Conservation (phyloP, 2,113 vertebrate genomes). For the Erythrocebus patas region DNA sequence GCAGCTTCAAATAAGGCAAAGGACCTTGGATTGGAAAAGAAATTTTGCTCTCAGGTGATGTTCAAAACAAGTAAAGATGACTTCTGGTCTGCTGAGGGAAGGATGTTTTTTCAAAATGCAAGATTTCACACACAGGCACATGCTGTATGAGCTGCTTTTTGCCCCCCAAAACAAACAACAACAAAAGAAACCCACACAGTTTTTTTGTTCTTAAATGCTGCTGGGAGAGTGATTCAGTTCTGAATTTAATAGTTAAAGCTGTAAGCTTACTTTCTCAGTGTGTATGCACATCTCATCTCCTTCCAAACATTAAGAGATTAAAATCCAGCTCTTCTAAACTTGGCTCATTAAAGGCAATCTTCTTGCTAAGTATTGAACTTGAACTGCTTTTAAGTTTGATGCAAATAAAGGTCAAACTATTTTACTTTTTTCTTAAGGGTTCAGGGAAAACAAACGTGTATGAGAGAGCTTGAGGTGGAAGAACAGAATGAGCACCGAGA, state of each 20-base stretch:
- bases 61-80: background rate
- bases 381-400: slow-evolving; percentile 58
- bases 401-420: slow-evolving; percentile 71
- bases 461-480: background rate
- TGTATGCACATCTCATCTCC: background rate
- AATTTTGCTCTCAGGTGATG: background rate
- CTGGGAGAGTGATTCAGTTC: background rate
- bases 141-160: background rate
- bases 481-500: background rate
- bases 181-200: background rate
- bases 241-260: slow-evolving; percentile 19
- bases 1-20: background rate
- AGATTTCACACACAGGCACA: background rate
- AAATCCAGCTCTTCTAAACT: slow-evolving; percentile 45
- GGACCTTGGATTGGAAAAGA: background rate
- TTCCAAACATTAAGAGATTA: slow-evolving; percentile 56
- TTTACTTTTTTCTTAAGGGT: slow-evolving; percentile 35
- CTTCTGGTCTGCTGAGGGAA: background rate
- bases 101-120: background rate
- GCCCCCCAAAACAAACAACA: background rate
- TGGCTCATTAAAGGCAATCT: slow-evolving; percentile 69
- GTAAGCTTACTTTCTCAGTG: background rate
- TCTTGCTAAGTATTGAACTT: slow-evolving; percentile 57
- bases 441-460: slow-evolving; percentile 42
- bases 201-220: slow-evolving; percentile 18